These are phyloP conservation scores for Oligia strigilis DNA, from an alignment of 2,888 invertebrate species.

Conservation along the genomic window DNA sequence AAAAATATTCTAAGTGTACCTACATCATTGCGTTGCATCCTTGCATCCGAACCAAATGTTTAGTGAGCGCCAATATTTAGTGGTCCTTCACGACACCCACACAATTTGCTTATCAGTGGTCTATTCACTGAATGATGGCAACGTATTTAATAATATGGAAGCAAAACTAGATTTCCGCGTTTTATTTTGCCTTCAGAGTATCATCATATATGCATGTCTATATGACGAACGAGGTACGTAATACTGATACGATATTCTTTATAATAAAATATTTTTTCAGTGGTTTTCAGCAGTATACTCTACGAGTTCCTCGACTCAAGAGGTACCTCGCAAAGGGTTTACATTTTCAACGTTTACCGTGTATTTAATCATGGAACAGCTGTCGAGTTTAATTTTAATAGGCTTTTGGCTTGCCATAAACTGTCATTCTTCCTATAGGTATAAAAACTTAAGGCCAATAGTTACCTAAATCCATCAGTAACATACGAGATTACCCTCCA, in stretches of 20 bases:
- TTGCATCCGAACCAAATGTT: background rate
- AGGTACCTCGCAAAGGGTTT: background rate
- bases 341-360: background rate
- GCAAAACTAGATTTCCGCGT: slow-evolving; percentile 16
- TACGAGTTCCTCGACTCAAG: background rate
- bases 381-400: background rate
- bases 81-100: slow-evolving; percentile 22
- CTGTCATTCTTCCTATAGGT: background rate
- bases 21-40: too few relatives aligned
- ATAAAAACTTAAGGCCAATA: background rate
- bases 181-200: slow-evolving; percentile 8
- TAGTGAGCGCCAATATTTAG: slow-evolving; percentile 3
- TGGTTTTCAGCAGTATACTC: background rate
- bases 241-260: background rate
- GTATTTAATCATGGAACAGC: background rate
- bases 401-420: background rate
- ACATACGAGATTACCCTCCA: slow-evolving; percentile 35
- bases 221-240: background rate
- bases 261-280: background rate
- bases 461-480: slow-evolving; percentile 47
- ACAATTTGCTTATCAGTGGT: slow-evolving; percentile 20
- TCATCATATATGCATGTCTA: slow-evolving; percentile 9
- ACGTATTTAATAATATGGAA: slow-evolving; percentile 2
- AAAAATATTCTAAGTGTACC: too few relatives aligned
- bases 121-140: background rate